A percentile compares a stretch with the other conserved stretches of the same genome.
These are phyloP conservation scores for Micrasema minimum DNA, from an alignment of 1,140 invertebrate species.

Conservation along the genomic window DNA sequence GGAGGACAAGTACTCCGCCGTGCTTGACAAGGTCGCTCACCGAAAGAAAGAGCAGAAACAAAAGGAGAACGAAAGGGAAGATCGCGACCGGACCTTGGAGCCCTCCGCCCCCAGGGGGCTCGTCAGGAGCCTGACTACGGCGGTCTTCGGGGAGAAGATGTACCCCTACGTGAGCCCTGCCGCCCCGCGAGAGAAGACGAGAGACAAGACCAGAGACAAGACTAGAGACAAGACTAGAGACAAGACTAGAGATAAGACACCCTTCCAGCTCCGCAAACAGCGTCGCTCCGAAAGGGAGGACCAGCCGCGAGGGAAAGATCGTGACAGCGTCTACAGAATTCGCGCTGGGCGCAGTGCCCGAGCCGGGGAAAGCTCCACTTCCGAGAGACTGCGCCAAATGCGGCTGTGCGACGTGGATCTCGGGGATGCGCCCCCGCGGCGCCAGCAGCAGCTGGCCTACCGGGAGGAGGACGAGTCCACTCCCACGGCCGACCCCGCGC, in stretches of 20 bases:
- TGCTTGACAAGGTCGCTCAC: conserved; percentile 74
- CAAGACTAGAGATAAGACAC: no score
- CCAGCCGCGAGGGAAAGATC: conserved; percentile 60
- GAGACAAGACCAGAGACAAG: conserved; percentile 71
- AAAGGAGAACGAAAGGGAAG: conserved; percentile 55
- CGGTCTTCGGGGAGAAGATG: conserved; percentile 75
- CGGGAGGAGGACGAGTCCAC: conserved; percentile 67
- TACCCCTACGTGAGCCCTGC: conserved; percentile 70
- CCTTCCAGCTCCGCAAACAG: conserved; percentile 54
- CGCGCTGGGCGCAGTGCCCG: conserved; percentile 62
- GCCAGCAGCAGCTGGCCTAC: conserved; percentile 65
- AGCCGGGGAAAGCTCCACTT: conserved; percentile 66
- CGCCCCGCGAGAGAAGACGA: conserved; percentile 59
- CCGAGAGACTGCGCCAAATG: conserved; percentile 61
- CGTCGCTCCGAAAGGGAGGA: not conserved
- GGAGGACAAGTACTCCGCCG: conserved; percentile 79
- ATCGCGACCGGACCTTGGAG: conserved; percentile 71
- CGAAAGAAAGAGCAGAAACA: conserved; percentile 66
- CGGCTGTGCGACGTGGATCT: conserved; percentile 67
- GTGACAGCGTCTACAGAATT: conserved; percentile 63
- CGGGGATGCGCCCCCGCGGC: conserved; percentile 58
- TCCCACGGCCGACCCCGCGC: conserved; percentile 66
- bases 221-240: conserved; percentile 60
- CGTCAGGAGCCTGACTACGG: conserved; percentile 71
- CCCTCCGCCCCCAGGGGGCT: conserved; percentile 65